Base-by-base conservation (phyloP, 1,140 invertebrate species). In the Cherax quadricarinatus region DNA sequence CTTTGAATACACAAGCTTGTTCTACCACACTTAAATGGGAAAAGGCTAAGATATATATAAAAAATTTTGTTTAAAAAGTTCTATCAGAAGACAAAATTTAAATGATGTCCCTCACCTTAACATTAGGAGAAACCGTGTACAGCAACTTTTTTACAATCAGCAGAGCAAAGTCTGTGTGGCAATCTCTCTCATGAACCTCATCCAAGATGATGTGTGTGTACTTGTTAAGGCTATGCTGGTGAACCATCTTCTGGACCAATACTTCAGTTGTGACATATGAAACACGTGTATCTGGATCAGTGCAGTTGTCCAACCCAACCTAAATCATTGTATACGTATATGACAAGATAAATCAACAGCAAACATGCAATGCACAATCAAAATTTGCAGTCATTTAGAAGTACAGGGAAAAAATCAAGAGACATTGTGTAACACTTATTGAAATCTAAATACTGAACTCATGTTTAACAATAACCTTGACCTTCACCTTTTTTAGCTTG, bases 101-200 rank as follows among this genome's bases (percentile, higher is more conserved):
- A 66, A 18, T 1, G 14, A 57, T 9, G 14, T 14, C 14, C 14
- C 85, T 81, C 66, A 93, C 96, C 95, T 97, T 98, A 0, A 97
- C 97, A 81, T 95, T 95, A 3, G 96, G 95, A 0, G 97, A 97
- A 93, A 97, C 97, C 0, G 96, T 96, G 73, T 96, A 96, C 21
- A 99, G 95, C 85, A 96, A 94, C 87, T 97, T 98, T 89, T 97
- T 96, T 1, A 99, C 96, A 18, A 99, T 95, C 24, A 99, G 96
- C 10, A 99, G 94, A 6, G 99, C 95, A 94, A 99, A 99, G 96
- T 97, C 98, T 96, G 98, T 98, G 89, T 99, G 98, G 94, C 98
- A 96, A 94, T 98, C 97, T 41, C 99, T 96, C 95, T 99, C 99
- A 95, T 99, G 99, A 30, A 99, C 97, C 95, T 99, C 98, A 95